Base-by-base conservation (phyloP, 2,888 invertebrate species). In the Pogonocherus hispidulus region DNA sequence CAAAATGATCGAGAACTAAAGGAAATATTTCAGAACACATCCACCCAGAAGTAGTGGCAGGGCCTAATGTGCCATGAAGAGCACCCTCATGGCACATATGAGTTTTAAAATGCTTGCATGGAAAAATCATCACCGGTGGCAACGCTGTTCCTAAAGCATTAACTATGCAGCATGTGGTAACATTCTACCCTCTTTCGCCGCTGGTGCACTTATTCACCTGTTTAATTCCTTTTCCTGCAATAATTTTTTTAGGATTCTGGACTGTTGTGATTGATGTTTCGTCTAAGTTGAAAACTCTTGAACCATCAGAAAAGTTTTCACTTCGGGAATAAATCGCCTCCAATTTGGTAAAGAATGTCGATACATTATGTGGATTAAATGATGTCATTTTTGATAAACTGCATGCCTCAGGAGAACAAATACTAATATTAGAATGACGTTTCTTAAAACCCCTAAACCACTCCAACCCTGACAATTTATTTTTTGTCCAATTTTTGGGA, bases 311-410 rank as follows among this genome's bases (percentile, higher is more conserved):
- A 57, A 11, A 46, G 20, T 64, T 59, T 41, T 67, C 23, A 9
- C 54, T 46, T 41, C 41, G 41, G 41, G 41, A 41, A 41, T 41
- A 41, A 37, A 57, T 49, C 19, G 55, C 55, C 63, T 66, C 41
- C 27, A 74, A 63, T 20, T 69, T 72, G 32, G 71, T 46, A 60
- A 52, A 72, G 67, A 77, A 76, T 2, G 55, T 27, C 0, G 49
- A 54, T 8, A 77, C 71, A 63, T 75, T 78, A 41, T 32, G 35
- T 51, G 55, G 46, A 54, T 76, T 76, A 64, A 79, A 79, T 35
- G 69, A 57, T n/a, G 72, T 76, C 8, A 76, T 64, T 59, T 73
- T 72, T 23, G 65, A 35, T 23, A 65, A 27, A 22, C 65, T 65
- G 52, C 72, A 74, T 18, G 55, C 69, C 63, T 78, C 76, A 46